These are phyloP conservation scores for Triplophysa tibetana DNA, from an alignment of 2,113 vertebrate genomes.

Conservation along the genomic window DNA sequence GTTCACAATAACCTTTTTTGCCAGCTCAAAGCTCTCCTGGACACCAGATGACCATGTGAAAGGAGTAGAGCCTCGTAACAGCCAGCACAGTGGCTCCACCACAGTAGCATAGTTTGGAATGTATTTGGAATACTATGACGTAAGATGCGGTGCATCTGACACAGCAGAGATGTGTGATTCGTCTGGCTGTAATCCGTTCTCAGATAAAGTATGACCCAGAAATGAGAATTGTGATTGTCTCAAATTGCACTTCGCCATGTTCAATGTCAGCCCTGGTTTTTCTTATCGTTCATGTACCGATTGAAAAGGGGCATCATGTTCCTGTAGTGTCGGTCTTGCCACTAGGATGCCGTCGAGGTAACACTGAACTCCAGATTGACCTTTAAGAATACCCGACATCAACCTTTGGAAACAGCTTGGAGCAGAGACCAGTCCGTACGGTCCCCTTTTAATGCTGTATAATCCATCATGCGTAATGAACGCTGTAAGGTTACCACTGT, in stretches of 20 bases:
- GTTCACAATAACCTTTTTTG: slow-evolving; percentile 14
- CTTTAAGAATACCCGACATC: slow-evolving; percentile 23
- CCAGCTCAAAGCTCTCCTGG: slow-evolving; percentile 15
- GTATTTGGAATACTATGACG: slow-evolving; percentile 40
- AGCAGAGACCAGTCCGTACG: neutral
- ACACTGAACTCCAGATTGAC: neutral
- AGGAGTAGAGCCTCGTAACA: neutral
- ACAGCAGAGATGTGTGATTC: slow-evolving; percentile 4
- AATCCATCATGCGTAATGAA: neutral
- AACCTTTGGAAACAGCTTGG: slow-evolving; percentile 32
- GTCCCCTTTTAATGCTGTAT: too few relatives aligned
- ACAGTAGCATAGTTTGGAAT: slow-evolving; percentile 31
- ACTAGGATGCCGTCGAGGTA: too few relatives aligned
- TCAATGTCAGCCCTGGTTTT: neutral
- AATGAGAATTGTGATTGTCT: neutral
- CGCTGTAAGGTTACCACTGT: neutral
- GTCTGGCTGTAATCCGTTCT: slow-evolving; percentile 1
- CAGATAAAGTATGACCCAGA: neutral
- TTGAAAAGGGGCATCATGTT: neutral
- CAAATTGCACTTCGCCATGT: neutral
- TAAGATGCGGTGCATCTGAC: neutral
- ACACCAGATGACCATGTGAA: slow-evolving; percentile 31
- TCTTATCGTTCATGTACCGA: neutral
- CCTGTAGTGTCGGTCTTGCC: neutral
- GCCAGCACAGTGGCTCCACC: slow-evolving; percentile 29